A percentile compares a stretch with the other conserved stretches of the same genome.
Evolutionary conservation across 2,113 vertebrate species (phyloP).

Genomic region (Pluvialis apricaria): DNA sequence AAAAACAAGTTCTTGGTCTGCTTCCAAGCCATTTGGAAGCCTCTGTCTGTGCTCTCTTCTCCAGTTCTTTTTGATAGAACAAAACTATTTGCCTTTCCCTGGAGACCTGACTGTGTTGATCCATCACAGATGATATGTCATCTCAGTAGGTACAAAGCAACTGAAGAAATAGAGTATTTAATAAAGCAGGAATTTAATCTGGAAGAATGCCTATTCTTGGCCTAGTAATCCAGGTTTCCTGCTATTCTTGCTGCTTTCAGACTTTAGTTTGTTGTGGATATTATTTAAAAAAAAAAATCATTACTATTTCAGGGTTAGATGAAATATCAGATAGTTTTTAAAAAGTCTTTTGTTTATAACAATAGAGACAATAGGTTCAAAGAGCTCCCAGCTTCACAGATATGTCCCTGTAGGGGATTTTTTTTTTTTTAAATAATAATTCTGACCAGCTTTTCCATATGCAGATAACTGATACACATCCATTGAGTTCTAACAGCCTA

Average conservation of each 20-base stretch:
- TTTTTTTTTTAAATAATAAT: background rate
- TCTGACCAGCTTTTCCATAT: background rate
- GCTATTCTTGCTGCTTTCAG: conserved; percentile 41
- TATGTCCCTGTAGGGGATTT: background rate
- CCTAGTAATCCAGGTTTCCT: conserved; percentile 32
- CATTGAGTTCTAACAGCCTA: background rate
- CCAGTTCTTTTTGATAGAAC: conserved; percentile 8
- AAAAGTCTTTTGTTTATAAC: background rate
- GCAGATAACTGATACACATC: background rate
- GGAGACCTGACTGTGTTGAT: background rate
- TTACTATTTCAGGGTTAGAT: conserved; percentile 24
- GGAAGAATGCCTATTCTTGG: conserved; percentile 20
- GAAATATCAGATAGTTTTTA: background rate
- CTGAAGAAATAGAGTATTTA: background rate
- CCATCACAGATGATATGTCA: background rate
- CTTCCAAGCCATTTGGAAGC: conserved; percentile 32
- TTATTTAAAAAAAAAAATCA: background rate
- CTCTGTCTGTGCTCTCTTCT: conserved; percentile 11
- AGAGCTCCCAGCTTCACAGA: background rate
- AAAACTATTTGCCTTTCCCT: conserved; percentile 2
- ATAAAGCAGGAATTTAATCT: conserved; percentile 17
- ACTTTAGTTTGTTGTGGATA: background rate
- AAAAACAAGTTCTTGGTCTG: conserved; percentile 35
- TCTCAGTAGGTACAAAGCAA: conserved; percentile 12
- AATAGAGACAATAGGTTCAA: background rate